phyloP scores from a whole-genome alignment of 2,113 vertebrate species.

The Acanthisitta chloris region DNA sequence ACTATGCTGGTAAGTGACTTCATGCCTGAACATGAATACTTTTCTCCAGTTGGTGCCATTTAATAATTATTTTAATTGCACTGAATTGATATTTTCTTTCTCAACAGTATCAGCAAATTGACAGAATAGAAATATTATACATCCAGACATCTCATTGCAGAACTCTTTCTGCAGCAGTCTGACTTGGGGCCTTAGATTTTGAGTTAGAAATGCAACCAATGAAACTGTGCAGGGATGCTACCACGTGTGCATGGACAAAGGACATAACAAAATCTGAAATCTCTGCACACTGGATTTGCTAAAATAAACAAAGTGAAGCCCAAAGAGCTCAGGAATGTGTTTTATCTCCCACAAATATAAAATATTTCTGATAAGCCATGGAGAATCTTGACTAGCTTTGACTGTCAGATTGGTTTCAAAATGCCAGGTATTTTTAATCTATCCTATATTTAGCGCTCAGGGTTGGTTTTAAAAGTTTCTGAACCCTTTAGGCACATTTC shows the following conservation, averaged over 20 bases:
- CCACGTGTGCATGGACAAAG: not conserved
- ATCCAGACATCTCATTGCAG: not conserved
- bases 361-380: not conserved
- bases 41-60: not conserved
- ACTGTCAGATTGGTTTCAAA: not conserved
- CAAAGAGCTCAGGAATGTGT: not conserved
- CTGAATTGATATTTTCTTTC: not conserved
- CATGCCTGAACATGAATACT: not conserved
- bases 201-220: not conserved
- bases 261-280: not conserved
- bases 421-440: not conserved
- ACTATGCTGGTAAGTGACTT: not conserved
- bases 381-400: not conserved
- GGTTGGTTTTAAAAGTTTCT: conserved; percentile 16
- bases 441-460: not conserved
- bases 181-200: not conserved
- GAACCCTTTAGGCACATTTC: not conserved
- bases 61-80: not conserved
- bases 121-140: not conserved
- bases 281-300: not conserved
- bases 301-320: not conserved
- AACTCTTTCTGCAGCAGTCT: not conserved
- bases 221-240: not conserved
- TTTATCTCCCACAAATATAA: not conserved
- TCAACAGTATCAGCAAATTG: not conserved